These are phyloP conservation scores for Siniperca knerii DNA, from an alignment of 2,113 vertebrate genomes.

Conservation along the genomic window DNA sequence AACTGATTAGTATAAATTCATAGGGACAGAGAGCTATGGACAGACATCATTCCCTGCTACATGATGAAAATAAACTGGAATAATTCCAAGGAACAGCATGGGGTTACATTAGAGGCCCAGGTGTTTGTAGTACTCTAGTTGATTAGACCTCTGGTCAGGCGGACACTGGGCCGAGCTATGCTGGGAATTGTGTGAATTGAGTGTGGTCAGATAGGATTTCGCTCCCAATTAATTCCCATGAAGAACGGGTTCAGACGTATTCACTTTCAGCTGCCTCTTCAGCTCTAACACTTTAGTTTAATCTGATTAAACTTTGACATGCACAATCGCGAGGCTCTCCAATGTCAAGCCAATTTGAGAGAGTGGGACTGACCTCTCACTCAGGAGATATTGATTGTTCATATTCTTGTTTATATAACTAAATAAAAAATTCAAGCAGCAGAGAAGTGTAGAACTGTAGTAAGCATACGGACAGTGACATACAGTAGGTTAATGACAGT, in stretches of 20 bases:
- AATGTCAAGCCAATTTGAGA: not conserved
- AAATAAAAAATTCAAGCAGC: not conserved
- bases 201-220: not conserved
- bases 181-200: not conserved
- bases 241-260: not conserved
- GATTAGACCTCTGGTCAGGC: not conserved
- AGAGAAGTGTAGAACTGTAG: not conserved
- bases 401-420: not conserved
- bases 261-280: not conserved
- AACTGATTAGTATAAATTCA: not conserved
- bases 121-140: not conserved
- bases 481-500: too few relatives aligned
- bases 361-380: too few relatives aligned
- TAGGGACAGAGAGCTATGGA: not conserved
- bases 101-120: not conserved
- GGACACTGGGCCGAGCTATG: not conserved
- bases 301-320: not conserved
- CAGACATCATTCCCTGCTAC: too few relatives aligned
- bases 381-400: not conserved
- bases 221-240: not conserved
- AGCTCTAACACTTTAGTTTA: not conserved
- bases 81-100: not conserved
- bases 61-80: not conserved
- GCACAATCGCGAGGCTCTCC: not conserved
- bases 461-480: not conserved